phyloP scores from a whole-genome alignment of 2,797 vertebrate species.

The Neostethus bicornis region DNA sequence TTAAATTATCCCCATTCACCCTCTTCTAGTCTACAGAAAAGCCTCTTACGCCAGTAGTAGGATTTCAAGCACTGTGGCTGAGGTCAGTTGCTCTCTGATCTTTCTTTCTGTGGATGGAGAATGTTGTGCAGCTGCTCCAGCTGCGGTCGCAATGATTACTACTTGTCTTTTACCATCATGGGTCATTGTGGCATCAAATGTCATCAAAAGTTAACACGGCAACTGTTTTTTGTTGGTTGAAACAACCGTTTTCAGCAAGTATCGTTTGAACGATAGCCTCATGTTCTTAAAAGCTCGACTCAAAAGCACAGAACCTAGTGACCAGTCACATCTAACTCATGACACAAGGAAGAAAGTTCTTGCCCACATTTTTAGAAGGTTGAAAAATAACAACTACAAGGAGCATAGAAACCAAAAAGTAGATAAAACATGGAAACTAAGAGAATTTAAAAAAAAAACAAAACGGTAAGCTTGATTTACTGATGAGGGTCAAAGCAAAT shows the following conservation, averaged over 20 bases:
- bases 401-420: too few species aligned
- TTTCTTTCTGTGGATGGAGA: conserved; percentile 49
- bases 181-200: conserved; percentile 29
- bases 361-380: too few species aligned
- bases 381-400: too few species aligned
- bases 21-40: conserved; percentile 65
- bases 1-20: conserved; percentile 78
- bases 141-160: conserved; percentile 20
- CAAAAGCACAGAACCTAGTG: too few species aligned
- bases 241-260: conserved; percentile 7
- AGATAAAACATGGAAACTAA: too few species aligned
- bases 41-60: conserved; percentile 67
- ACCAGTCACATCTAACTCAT: too few species aligned
- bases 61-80: conserved; percentile 55
- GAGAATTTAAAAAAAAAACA: too few species aligned
- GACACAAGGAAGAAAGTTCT: too few species aligned
- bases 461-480: too few species aligned
- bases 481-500: too few species aligned
- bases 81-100: conserved; percentile 71
- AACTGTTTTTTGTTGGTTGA: conserved; percentile 27
- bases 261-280: conserved; percentile 14
- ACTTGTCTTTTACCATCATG: conserved; percentile 43
- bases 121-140: conserved; percentile 30
- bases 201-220: conserved; percentile 7
- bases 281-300: neutral